Base-by-base conservation (phyloP, 2,888 invertebrate genomes). In the Harpagoxenus sublaevis region DNA sequence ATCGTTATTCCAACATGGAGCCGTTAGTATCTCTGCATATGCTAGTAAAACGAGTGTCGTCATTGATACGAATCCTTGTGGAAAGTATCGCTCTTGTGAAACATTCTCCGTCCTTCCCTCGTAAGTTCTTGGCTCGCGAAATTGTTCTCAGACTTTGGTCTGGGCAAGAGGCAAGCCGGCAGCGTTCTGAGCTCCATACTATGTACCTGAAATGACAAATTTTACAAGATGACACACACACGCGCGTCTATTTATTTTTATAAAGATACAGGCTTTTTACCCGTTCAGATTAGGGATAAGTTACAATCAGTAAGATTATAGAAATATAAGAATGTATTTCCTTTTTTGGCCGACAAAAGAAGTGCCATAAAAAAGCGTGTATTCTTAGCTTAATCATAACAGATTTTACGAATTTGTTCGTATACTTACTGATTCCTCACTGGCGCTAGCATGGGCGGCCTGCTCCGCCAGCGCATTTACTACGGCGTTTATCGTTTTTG, bases 401-500 rank as follows among this genome's bases (percentile, higher is more conserved):
- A 45, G 12, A 51, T 12, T 55, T 10, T 15, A 18, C 75, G 2
- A 66, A 77, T 39, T 53, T 10, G 42, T 65, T 42, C 18, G 39
- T 9, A 79, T 90, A 92, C 83, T 94, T 94, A 97, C 96, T 94
- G 97, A 97, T 95, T 97, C 97, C 94, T 97, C 97, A 89, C 97
- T 97, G 93, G 97, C 96, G 95, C 97, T 97, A 90, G 97, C 97
- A 95, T 98, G 98, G 92, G 98, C 98, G 81, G 98, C 98, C 95
- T 98, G 98, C 86, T 98, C 98, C 83, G 98, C 98, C 92, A 99
- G 96, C 88, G 98, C 98, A 95, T 98, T 98, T 92, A 98, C 98
- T 92, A 98, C 98, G 74, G 98, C 98, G 95, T 98, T 98, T 95
- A 99, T 98, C 89, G 98, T 98, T 96, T 97, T 97, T 94, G 97